These are phyloP conservation scores for Bos taurus DNA, from an alignment of 2,113 vertebrate genomes.

Conservation along the genomic window DNA sequence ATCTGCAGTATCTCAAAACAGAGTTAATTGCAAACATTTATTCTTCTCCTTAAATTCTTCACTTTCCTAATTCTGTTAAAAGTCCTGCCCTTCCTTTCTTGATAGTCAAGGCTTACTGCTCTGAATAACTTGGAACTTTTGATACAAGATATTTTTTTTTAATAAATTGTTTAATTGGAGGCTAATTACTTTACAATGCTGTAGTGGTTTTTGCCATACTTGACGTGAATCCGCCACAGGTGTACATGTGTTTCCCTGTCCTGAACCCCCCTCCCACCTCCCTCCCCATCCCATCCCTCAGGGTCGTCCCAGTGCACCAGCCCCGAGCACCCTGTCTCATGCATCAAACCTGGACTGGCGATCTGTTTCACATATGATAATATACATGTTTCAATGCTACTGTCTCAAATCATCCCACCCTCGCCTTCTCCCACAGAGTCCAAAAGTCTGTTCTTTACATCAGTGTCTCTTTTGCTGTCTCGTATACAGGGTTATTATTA, in stretches of 20 bases:
- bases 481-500: accelerated
- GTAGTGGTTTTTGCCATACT: background rate
- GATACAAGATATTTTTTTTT: background rate
- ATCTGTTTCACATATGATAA: background rate
- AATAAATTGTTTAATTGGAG: background rate
- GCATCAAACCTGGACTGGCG: accelerated
- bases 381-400: background rate
- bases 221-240: accelerated
- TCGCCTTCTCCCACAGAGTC: background rate
- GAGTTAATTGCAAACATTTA: background rate
- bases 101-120: background rate
- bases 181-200: background rate
- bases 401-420: background rate
- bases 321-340: accelerated
- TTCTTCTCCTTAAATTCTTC: background rate
- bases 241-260: background rate
- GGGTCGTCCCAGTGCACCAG: background rate
- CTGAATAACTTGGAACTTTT: background rate
- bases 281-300: no score
- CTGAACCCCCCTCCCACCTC: no score
- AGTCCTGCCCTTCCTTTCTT: background rate
- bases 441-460: background rate
- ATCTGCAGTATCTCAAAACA: background rate
- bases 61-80: background rate
- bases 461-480: background rate